A percentile compares a stretch with the other conserved stretches of the same genome.
Evolutionary conservation across 2,888 invertebrate genomes (phyloP).

Genomic region (Cheilosia impressa): DNA sequence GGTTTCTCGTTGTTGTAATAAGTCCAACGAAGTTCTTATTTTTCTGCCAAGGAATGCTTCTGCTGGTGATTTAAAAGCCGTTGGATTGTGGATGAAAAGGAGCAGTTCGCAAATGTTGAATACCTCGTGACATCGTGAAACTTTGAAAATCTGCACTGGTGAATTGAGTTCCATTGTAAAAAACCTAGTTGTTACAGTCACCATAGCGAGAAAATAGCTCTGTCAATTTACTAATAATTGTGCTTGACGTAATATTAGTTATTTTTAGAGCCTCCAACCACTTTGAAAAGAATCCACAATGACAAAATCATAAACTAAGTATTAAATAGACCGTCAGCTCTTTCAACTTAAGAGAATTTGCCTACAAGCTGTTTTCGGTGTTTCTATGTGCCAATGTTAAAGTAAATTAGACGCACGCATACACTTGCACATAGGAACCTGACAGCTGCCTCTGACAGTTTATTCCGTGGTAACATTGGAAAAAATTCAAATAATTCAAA

Average conservation of each 20-base stretch:
- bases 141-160: conserved; percentile 55
- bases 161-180: conserved; percentile 77
- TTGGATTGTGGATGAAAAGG: conserved; percentile 76
- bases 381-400: too few relatives aligned
- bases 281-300: too few relatives aligned
- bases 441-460: too few relatives aligned
- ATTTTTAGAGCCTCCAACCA: conserved; percentile 62
- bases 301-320: too few relatives aligned
- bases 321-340: too few relatives aligned
- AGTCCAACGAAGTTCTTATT: conserved; percentile 2
- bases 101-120: conserved; percentile 75
- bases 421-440: too few relatives aligned
- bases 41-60: conserved; percentile 43
- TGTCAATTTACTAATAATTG: not conserved
- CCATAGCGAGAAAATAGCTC: conserved; percentile 20
- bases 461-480: too few relatives aligned
- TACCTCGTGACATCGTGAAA: conserved; percentile 74
- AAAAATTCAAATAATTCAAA: too few relatives aligned
- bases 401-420: too few relatives aligned
- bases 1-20: not conserved
- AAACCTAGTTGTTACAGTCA: conserved; percentile 63
- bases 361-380: too few relatives aligned
- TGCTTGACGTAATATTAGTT: conserved; percentile 10
- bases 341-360: too few relatives aligned
- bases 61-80: conserved; percentile 59